A percentile compares a stretch with the other conserved stretches of the same genome.
Conservation (phyloP, 1,140 invertebrate species). For the Drosophila kikkawai region DNA sequence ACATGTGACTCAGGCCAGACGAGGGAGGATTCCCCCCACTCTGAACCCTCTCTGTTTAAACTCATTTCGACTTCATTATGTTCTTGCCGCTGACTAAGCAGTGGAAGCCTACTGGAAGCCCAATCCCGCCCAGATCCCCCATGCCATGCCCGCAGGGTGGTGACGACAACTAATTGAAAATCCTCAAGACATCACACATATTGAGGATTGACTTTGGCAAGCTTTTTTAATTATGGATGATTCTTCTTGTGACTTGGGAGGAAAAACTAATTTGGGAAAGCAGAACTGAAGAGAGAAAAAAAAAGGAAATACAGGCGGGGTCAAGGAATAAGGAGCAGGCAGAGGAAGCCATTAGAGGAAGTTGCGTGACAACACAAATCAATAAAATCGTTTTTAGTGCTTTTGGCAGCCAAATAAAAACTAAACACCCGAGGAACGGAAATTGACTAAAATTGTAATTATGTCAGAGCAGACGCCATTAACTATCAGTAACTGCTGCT, state of each 20-base stretch:
- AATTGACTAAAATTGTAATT: slow-evolving; percentile 84
- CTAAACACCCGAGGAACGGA: slow-evolving; percentile 63
- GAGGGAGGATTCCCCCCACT: slow-evolving; percentile 8
- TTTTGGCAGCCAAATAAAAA: slow-evolving; percentile 47
- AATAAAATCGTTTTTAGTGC: slow-evolving; percentile 71
- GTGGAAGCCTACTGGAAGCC: slow-evolving; percentile 18
- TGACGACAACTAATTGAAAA: slow-evolving; percentile 73
- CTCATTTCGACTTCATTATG: slow-evolving; percentile 74
- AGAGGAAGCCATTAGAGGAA: slow-evolving; percentile 41
- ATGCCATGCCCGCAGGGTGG: slow-evolving; percentile 19
- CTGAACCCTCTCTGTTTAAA: slow-evolving; percentile 44
- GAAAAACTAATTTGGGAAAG: slow-evolving; percentile 34
- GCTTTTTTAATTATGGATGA: slow-evolving; percentile 59
- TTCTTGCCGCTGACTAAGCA: slow-evolving; percentile 67
- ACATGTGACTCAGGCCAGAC: slow-evolving; percentile 65
- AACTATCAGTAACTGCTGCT: slow-evolving; percentile 38
- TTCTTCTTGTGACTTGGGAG: slow-evolving; percentile 22
- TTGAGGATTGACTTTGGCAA: slow-evolving; percentile 29
- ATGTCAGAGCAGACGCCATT: slow-evolving; percentile 75
- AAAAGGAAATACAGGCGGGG: slow-evolving; percentile 1
- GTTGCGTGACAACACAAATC: slow-evolving; percentile 81
- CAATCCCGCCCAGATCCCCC: not conserved
- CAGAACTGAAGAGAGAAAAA: not conserved
- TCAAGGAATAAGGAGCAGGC: not conserved
- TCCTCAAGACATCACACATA: slow-evolving; percentile 53